Base-by-base conservation (phyloP, 2,888 invertebrate species). In the Tachina fera region DNA sequence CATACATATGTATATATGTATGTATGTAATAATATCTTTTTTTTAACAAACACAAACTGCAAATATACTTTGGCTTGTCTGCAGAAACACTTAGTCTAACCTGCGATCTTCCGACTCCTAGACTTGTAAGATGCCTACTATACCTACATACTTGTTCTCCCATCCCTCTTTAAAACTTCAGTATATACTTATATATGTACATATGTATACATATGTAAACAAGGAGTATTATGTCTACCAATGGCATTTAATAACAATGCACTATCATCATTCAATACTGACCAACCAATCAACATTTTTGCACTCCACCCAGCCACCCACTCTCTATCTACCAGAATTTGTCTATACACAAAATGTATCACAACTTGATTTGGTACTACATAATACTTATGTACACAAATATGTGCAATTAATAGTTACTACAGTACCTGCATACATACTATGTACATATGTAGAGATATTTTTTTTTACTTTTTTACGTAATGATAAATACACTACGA, bases 241-340 rank as follows among this genome's bases (percentile, higher is more conserved):
- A 88, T 88, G 47, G 80, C 75, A 83, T 74, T 74, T 74, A 63
- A 85, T 88, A 75, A 80, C 71, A 70, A 65, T 80, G 83, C 80
- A 86, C 68, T 81, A 80, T 83, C 82, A 84, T 87, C 82, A 83
- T 87, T 84, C 58, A 70, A 65, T 80, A 65, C 84, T 86, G 88
- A 89, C 91, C 91, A 78, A 41, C 80, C 80, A 91, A 91, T 91
- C 89, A 90, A 88, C 89, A 90, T 68, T 87, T 87, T 88, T 88
- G 83, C 89, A 91, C 90, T 91, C 91, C 91, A 91, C 91, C 91
- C 91, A 82, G 75, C 68, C 45, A 82, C 80, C 68, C 45, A 43
- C 65, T n/a, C n/a, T n/a, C n/a, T 53, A 13, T 8, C 31, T 51
- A 16, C 1, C 56, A 11, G 39, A 5, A 43, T 31, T 22, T 71